Evolutionary conservation across 2,113 vertebrate genomes (phyloP), one percentile per base, ranked within the genome.

Genomic region (Channa argus): DNA sequence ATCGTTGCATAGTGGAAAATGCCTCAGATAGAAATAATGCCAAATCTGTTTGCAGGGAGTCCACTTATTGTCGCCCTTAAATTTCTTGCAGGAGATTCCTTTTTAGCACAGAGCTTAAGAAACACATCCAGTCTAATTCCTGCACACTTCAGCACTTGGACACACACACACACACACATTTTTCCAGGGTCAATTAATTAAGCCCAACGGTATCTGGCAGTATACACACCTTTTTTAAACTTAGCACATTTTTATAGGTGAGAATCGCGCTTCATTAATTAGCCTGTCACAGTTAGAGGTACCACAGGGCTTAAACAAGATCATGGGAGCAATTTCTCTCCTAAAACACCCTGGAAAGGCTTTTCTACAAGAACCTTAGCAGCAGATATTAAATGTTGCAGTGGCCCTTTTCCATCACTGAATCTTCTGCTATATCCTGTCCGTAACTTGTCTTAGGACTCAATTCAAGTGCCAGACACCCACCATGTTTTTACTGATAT

Each of bases 181-280:
- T 65, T 52, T 24, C 51, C 41, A 60, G 68, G 49, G 66, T 71
- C 55, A 46, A 68, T 74, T 81, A 86, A 83, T 84, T 79, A 84
- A 71, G 52, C 69, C 75, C 49, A 56, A 72, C 52, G 69, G 74
- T 68, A 71, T 61, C 33, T 10, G 3, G 62, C 44, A n/a, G 36
- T 54, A 73, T 47, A 53, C 70, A 54, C 56, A 61, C 55, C 45
- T 63, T 63, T 62, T 54, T 63, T 77, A 71, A 66, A 59, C 51
- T 71, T 74, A 64, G 69, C 79, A 79, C 80, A 82, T 87, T 92
- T 85, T 76, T 74, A 83, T 79, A 79, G 54, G 79, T 82, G 71
- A 81, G 90, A 88, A 76, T 77, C 87, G 82, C 71, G 41, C 55
- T 82, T 79, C 80, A 85, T 92, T 93, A 92, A 93, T 93, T 86